Evolutionary conservation across 2,888 invertebrate genomes (phyloP).

Genomic region (Ceriagrion tenellum): DNA sequence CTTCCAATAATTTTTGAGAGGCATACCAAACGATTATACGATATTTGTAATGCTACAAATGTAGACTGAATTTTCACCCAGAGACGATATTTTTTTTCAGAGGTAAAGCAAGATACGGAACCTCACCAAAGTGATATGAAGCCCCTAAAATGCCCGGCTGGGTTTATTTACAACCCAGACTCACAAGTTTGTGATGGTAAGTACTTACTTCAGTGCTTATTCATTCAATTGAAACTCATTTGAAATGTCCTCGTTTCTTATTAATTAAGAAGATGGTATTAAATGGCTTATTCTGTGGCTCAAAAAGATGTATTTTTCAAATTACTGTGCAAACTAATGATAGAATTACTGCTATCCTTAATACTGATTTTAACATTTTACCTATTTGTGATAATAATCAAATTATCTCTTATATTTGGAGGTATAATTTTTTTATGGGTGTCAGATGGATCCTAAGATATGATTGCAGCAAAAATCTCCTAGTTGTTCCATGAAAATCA

Average conservation of each 20-base stretch:
- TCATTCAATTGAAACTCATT: not conserved
- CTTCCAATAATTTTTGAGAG: too few species aligned
- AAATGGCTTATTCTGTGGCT: not conserved
- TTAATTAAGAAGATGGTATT: not conserved
- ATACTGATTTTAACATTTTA: too few species aligned
- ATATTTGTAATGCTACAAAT: too few species aligned
- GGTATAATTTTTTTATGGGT: too few species aligned
- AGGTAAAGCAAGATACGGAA: not conserved
- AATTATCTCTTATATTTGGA: too few species aligned
- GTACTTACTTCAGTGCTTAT: constrained; percentile 68
- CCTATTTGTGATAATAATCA: too few species aligned
- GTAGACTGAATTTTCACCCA: too few species aligned
- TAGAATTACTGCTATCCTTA: too few species aligned
- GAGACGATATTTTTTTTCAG: not conserved
- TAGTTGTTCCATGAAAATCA: too few species aligned
- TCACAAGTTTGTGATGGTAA: constrained; percentile 75
- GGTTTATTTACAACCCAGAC: constrained; percentile 76
- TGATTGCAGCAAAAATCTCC: too few species aligned
- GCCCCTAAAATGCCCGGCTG: constrained; percentile 75
- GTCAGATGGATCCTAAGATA: too few species aligned
- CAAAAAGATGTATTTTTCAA: not conserved
- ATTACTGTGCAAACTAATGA: not conserved
- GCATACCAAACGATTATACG: too few species aligned
- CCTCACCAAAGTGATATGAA: constrained; percentile 33
- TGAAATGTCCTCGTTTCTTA: not conserved